These are phyloP conservation scores for Taenioides sp. DNA, from an alignment of 2,797 vertebrate genomes.

Conservation along the genomic window DNA sequence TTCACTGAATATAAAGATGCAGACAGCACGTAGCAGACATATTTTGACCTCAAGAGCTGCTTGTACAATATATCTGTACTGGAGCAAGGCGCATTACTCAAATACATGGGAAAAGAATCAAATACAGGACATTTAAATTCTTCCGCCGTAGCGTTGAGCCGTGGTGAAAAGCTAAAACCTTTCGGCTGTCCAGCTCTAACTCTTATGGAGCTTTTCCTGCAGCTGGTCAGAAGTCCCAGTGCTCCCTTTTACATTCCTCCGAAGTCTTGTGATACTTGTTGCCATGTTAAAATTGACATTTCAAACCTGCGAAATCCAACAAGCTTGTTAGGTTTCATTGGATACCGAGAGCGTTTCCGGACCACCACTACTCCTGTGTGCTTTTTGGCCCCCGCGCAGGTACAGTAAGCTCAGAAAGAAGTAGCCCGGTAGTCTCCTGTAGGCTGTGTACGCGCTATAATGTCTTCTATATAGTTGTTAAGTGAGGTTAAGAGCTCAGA, in stretches of 20 bases:
- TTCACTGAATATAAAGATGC: too few relatives aligned
- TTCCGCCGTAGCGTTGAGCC: conserved; percentile 19
- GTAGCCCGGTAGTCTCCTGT: conserved; percentile 35
- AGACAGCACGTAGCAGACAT: too few relatives aligned
- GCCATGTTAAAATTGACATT: conserved; percentile 74
- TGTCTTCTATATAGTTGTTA: conserved; percentile 30
- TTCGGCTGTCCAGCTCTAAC: conserved; percentile 28
- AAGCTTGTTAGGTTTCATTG: conserved; percentile 75
- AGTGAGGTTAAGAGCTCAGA: conserved; percentile 32
- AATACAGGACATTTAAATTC: too few relatives aligned
- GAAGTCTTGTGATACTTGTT: conserved; percentile 74
- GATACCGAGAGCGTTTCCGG: conserved; percentile 64
- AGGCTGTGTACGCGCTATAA: conserved; percentile 28
- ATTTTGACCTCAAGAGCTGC: too few relatives aligned
- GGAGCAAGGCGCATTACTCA: too few relatives aligned
- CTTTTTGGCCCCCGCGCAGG: conserved; percentile 60
- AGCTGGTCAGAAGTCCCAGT: conserved; percentile 66
- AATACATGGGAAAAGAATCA: too few relatives aligned
- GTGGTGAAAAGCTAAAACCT: conserved; percentile 35
- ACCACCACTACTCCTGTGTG: conserved; percentile 67
- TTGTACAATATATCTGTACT: too few relatives aligned
- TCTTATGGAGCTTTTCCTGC: conserved; percentile 35
- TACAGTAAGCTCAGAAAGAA: conserved; percentile 35
- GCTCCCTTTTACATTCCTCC: conserved; percentile 71
- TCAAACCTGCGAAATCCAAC: conserved; percentile 69